phyloP scores from a whole-genome alignment of 2,888 invertebrate species.

The Toxonevra muliebris region DNA sequence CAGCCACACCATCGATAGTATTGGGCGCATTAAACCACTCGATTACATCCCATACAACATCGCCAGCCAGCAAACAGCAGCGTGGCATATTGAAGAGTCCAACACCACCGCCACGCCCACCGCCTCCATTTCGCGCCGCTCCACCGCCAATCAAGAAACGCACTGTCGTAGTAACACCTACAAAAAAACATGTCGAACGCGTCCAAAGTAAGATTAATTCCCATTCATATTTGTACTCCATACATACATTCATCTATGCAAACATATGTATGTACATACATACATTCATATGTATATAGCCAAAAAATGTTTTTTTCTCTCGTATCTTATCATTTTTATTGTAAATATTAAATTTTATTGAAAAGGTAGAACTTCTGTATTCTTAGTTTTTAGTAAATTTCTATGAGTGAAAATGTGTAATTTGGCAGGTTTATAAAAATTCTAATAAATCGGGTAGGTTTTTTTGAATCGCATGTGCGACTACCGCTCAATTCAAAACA shows the following conservation, averaged over 20 bases:
- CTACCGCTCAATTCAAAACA: no score
- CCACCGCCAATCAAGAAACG: slow-evolving; percentile 47
- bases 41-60: slow-evolving; percentile 26
- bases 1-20: slow-evolving; percentile 37
- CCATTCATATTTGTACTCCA: background rate
- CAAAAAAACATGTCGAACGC: slow-evolving; percentile 45
- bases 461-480: no score
- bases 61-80: slow-evolving; percentile 7
- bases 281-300: no score
- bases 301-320: no score
- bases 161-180: slow-evolving; percentile 44
- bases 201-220: slow-evolving; percentile 55
- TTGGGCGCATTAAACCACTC: slow-evolving; percentile 28
- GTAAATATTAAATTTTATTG: no score
- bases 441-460: no score
- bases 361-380: no score
- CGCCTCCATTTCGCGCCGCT: slow-evolving; percentile 44
- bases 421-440: no score
- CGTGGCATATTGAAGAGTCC: slow-evolving; percentile 50
- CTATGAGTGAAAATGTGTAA: no score
- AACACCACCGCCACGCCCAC: slow-evolving; percentile 53
- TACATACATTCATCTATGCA: slow-evolving; percentile 1
- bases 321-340: no score
- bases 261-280: background rate
- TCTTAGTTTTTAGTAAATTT: no score